Percentiles rank a stretch among this genome's conserved stretches.
These are phyloP conservation scores for Polietes domitor DNA, from an alignment of 2,888 invertebrate species.

Conservation along the genomic window DNA sequence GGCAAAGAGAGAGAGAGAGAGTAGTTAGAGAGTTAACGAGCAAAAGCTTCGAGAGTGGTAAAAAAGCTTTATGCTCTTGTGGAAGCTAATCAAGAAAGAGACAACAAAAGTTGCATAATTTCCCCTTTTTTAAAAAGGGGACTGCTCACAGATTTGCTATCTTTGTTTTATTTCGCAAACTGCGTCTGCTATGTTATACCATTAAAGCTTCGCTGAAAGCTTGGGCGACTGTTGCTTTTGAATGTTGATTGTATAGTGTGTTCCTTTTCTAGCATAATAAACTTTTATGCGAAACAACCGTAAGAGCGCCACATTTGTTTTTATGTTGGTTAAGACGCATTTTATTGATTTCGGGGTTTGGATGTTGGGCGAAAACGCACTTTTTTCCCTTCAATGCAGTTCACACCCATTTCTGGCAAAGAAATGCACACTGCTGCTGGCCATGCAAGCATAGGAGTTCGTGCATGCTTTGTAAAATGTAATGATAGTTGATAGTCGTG, in stretches of 20 bases:
- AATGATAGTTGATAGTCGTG: too few relatives aligned
- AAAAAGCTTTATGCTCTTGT: constrained; percentile 27
- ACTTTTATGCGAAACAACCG: not conserved
- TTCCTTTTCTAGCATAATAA: constrained; percentile 20
- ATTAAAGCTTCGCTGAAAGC: constrained; percentile 44
- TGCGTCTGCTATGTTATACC: not conserved
- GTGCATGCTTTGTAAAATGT: not conserved
- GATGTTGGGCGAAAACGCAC: constrained; percentile 48
- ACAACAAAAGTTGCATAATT: not conserved
- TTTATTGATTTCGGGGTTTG: constrained; percentile 61
- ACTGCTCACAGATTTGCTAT: not conserved
- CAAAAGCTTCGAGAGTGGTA: not conserved
- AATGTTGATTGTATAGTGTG: constrained; percentile 6
- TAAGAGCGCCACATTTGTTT: not conserved
- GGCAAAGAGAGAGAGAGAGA: constrained; percentile 5
- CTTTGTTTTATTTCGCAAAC: constrained; percentile 12
- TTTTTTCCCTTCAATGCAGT: constrained; percentile 45
- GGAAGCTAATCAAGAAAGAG: constrained; percentile 48
- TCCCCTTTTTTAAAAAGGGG: constrained; percentile 34
- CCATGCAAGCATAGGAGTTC: not conserved
- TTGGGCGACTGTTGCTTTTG: constrained; percentile 23
- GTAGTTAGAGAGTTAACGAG: constrained; percentile 20
- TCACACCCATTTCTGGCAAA: constrained; percentile 59
- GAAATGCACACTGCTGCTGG: not conserved
- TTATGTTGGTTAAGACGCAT: constrained; percentile 58